Base-by-base conservation (phyloP, 2,888 invertebrate species). In the Dynastes maya region DNA sequence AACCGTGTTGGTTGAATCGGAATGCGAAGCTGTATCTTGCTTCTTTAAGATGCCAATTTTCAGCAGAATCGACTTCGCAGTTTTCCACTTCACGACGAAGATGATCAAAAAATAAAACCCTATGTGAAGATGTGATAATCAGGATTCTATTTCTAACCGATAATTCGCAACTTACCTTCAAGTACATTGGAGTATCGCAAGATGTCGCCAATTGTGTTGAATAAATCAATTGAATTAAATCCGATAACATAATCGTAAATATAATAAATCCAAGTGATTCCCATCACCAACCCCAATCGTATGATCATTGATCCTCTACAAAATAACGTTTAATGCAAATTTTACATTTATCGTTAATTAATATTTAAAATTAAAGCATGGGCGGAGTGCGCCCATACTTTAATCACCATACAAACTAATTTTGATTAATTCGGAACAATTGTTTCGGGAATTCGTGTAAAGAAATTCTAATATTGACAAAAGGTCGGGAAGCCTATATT, bases 241-340 rank as follows among this genome's bases (percentile, higher is more conserved):
- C 72, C 40, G 45, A 11, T 61, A 9, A 72, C 9, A 13, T 61
- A 71, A 37, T 71, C 53, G 32, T 71, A 71, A 2, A 71, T 71
- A 6, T 71, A 71, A 16, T 71, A 71, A 45, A 61, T 37, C 72
- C 72, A 72, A 3, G 72, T 72, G 40, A 72, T 37, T 72, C 72
- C 72, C 72, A 72, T 72, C 0, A 61, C 61, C 16, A 72, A 13
- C 2, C 61, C 72, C n/a, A 72, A 58, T 6, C 58, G 58, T 22
- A 72, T 16, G 0, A 72, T 58, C 0, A 45, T 61, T 2, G 2
- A 72, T 27, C 72, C 72, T 2, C 72, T 72, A 27, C 40, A 45
- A 61, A 27, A 49, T 9, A 68, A 67, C 8, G 27, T 11, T 11
- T 11, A 11, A 8, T 3, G 27, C 1, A 22, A 29, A 27, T 27